Percentiles rank a stretch among this genome's conserved stretches.
These are phyloP conservation scores for Pteropus alecto DNA, from an alignment of 2,113 vertebrate genomes.

Conservation along the genomic window DNA sequence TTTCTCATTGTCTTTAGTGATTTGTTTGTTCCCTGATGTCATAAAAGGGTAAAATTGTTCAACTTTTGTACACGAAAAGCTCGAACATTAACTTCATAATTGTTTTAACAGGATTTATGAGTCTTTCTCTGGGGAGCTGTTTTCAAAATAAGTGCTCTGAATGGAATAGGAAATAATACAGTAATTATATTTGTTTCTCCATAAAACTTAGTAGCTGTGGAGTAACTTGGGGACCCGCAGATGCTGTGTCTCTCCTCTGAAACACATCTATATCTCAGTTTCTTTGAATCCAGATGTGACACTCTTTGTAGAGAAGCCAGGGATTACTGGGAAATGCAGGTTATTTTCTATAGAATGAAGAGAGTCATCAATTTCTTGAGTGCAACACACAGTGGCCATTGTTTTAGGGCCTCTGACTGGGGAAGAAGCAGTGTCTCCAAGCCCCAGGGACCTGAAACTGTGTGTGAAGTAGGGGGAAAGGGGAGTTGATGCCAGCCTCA, in stretches of 20 bases:
- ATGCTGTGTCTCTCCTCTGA: not conserved
- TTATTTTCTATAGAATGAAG: not conserved
- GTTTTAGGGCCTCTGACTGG: not conserved
- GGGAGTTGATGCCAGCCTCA: not conserved
- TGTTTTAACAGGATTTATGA: conserved; percentile 56
- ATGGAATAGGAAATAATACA: conserved; percentile 56
- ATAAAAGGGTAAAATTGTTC: conserved; percentile 28
- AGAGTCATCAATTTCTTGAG: not conserved
- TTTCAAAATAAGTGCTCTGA: conserved; percentile 67
- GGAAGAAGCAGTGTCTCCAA: not conserved
- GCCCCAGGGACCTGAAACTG: not conserved
- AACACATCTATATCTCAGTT: not conserved
- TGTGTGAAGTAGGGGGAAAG: not conserved
- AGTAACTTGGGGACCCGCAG: conserved; percentile 13
- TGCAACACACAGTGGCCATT: rapidly evolving
- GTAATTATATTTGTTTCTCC: conserved; percentile 71
- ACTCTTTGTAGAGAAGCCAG: not conserved
- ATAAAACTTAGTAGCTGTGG: conserved; percentile 41
- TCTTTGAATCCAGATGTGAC: not conserved
- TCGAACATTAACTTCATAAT: conserved; percentile 48
- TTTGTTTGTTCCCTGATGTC: not conserved
- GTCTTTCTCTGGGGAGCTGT: conserved; percentile 41
- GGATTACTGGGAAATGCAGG: not conserved
- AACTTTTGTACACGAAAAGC: conserved; percentile 41
- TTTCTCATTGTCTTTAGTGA: conserved; percentile 25